These are phyloP conservation scores for Diarsia dahlii DNA, from an alignment of 2,888 invertebrate genomes.

Conservation along the genomic window DNA sequence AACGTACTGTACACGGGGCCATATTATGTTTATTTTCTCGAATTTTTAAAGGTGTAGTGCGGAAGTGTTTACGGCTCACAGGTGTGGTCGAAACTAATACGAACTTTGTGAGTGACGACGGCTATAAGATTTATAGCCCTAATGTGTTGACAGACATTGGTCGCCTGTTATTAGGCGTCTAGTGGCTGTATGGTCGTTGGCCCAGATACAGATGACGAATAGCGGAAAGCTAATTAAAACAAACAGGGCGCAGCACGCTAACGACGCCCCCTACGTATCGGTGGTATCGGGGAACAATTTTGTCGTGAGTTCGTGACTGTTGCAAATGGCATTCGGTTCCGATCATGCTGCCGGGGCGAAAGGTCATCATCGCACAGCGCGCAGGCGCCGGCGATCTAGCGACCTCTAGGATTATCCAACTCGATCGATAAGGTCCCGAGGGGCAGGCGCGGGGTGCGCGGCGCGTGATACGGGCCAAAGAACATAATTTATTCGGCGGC, in stretches of 20 bases:
- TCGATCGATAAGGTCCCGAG: constrained; percentile 84
- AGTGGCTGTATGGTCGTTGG: too few relatives aligned
- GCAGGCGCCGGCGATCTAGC: constrained; percentile 81
- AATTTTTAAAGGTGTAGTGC: too few relatives aligned
- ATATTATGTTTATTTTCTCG: too few relatives aligned
- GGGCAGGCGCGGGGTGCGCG: constrained; percentile 70
- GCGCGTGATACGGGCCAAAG: constrained; percentile 77
- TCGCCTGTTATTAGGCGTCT: too few relatives aligned
- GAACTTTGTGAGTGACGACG: too few relatives aligned
- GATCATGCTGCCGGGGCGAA: constrained; percentile 74
- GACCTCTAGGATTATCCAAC: constrained; percentile 88
- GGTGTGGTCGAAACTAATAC: too few relatives aligned
- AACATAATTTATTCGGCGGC: constrained; percentile 90
- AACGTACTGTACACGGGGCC: too few relatives aligned
- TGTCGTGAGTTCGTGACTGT: constrained; percentile 87
- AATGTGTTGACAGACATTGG: too few relatives aligned
- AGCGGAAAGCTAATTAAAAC: constrained; percentile 64
- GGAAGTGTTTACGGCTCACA: too few relatives aligned
- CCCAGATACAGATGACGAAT: constrained; percentile 45
- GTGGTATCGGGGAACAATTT: constrained; percentile 68
- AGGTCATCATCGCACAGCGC: constrained; percentile 80
- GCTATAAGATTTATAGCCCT: too few relatives aligned
- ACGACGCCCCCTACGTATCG: constrained; percentile 71
- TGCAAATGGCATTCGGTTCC: constrained; percentile 81
- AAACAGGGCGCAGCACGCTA: constrained; percentile 53